Conservation (phyloP, 2,113 vertebrate species). For the Nicator chloris region DNA sequence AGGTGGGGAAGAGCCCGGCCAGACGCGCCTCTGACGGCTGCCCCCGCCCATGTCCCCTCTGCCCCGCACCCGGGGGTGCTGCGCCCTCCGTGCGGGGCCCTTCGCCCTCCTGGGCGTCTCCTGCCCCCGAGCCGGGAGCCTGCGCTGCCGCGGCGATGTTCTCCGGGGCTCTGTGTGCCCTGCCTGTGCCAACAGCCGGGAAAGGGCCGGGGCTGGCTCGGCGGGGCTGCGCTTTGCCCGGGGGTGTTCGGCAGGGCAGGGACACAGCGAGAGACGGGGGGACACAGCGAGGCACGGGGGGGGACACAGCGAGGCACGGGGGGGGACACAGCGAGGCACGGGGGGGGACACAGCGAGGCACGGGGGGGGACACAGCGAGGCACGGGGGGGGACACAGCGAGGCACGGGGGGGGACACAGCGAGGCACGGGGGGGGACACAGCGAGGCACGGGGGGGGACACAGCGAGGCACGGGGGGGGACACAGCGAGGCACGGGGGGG, state of each 20-base stretch:
- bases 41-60: neutral
- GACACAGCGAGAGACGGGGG: neutral
- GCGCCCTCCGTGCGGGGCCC: neutral
- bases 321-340: no score
- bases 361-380: no score
- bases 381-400: neutral
- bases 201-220: neutral
- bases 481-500: neutral
- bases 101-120: neutral
- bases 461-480: neutral
- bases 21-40: neutral
- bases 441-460: neutral
- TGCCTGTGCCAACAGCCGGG: neutral
- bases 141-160: neutral
- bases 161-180: neutral
- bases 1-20: slow-evolving; percentile 28
- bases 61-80: neutral
- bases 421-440: neutral
- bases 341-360: no score
- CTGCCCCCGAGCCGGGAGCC: no score
- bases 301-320: no score
- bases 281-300: no score
- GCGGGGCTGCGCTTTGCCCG: neutral
- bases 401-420: no score
- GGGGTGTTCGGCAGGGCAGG: neutral